Evolutionary conservation across 2,797 vertebrate species (phyloP), one percentile per base, ranked within the genome.

Genomic region (Rhinichthys osculus): DNA sequence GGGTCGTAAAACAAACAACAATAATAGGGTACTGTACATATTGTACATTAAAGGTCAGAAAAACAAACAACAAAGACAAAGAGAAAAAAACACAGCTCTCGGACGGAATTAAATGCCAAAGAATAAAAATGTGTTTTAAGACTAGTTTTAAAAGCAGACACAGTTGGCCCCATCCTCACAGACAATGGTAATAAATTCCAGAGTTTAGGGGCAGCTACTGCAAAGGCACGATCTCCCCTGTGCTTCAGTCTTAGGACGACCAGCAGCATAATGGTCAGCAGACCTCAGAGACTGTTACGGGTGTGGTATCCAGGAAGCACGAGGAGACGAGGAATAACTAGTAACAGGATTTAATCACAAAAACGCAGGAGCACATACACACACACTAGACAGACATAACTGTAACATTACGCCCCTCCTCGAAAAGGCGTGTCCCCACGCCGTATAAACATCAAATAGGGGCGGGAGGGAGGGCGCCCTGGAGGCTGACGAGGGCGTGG

Each of bases 231-330:
- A 9, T 76, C 47, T 33, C 4, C 27, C 72, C 5, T 38, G 16
- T 54, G 50, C 50, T 54, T 76, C 1, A 76, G 5, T 23, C 17
- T 23, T 21, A 35, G 73, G 16, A 77, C 5, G 0, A 5, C 4
- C 50, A 77, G 30, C 17, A 54, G 47, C n/a, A 74, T 27, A 17
- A 17, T 4, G 44, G 14, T 52, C 72, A 74, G 44, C 16, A 50
- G 44, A 74, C 44, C 72, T 74, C 7, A 50, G 71, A 50, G 72
- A 74, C 27, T n/a, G n/a, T n/a, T n/a, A n/a, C n/a, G n/a, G n/a
- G n/a, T n/a, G n/a, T n/a, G n/a, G n/a, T n/a, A n/a, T n/a, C n/a
- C n/a, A n/a, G n/a, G n/a, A n/a, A n/a, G n/a, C n/a, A n/a, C n/a
- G n/a, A n/a, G n/a, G n/a, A n/a, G n/a, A n/a, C n/a, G n/a, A n/a